Percentiles rank a stretch among this genome's conserved stretches.
These are phyloP conservation scores for Takifugu rubripes DNA, from an alignment of 2,797 vertebrate species.

Conservation along the genomic window DNA sequence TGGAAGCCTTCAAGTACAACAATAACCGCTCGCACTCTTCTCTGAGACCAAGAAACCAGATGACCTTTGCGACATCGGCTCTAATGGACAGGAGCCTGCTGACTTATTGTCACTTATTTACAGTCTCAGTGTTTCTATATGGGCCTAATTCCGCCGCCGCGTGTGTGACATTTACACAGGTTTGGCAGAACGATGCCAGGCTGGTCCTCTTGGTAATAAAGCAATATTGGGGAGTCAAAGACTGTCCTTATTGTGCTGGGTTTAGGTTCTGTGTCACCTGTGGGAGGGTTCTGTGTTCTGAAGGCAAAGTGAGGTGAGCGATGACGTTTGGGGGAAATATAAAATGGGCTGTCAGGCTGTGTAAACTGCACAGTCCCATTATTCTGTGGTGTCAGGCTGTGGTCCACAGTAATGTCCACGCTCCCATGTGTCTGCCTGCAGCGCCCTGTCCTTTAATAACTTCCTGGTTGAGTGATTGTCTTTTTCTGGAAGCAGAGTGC, in stretches of 20 bases:
- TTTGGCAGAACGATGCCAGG: constrained; percentile 1
- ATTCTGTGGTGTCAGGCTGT: constrained; percentile 64
- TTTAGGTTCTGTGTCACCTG: constrained; percentile 30
- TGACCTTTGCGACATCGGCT: constrained; percentile 1
- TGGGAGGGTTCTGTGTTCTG: constrained; percentile 30
- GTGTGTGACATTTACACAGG: background rate
- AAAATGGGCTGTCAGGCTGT: constrained; percentile 61
- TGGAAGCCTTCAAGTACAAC: no score
- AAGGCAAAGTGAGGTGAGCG: constrained; percentile 46
- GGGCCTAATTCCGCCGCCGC: background rate
- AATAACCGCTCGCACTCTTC: no score
- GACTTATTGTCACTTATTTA: constrained; percentile 1
- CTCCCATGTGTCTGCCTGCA: constrained; percentile 46
- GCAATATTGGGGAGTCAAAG: background rate
- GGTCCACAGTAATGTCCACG: constrained; percentile 57
- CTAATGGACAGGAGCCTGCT: background rate
- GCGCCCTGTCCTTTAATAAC: constrained; percentile 57
- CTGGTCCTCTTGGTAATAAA: constrained; percentile 5
- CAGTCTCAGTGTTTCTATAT: background rate
- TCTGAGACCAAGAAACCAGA: background rate
- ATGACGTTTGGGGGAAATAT: constrained; percentile 53
- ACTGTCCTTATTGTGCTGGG: constrained; percentile 4
- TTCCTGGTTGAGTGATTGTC: constrained; percentile 49
- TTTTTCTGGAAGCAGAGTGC: constrained; percentile 36
- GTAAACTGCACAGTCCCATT: constrained; percentile 64